Conservation (phyloP, 2,113 vertebrate genomes). For the Strigops habroptila region DNA sequence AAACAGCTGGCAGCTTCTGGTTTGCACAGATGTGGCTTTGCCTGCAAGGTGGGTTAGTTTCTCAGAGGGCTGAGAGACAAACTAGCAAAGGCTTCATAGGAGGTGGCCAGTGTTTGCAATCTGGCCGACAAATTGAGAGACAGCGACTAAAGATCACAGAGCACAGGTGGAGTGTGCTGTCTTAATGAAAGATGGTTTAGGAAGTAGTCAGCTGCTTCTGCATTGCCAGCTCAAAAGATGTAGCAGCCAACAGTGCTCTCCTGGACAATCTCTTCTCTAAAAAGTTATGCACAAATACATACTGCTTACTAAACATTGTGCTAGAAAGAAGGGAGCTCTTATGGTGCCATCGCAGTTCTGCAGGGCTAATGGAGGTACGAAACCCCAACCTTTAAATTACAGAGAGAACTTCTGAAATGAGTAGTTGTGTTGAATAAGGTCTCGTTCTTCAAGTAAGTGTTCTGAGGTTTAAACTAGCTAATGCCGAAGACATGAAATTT, state of each 20-base stretch:
- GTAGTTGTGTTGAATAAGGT: background rate
- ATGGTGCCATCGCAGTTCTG: background rate
- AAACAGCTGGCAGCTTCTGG: background rate
- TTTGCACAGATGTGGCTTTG: background rate
- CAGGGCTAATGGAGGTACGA: background rate
- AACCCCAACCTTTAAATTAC: background rate
- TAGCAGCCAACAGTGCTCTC: background rate
- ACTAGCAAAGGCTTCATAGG: background rate
- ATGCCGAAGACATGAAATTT: background rate
- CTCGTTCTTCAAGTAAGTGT: background rate
- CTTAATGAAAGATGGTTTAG: background rate
- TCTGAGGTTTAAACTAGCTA: background rate
- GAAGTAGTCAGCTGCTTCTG: background rate
- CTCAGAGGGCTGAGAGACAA: background rate
- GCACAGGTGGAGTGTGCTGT: background rate
- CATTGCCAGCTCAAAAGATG: background rate
- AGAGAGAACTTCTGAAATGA: background rate
- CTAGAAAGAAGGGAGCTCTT: background rate
- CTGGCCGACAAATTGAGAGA: background rate
- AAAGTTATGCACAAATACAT: background rate
- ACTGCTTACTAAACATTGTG: background rate
- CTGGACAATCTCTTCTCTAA: background rate
- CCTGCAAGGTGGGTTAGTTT: background rate
- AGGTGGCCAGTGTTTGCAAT: background rate
- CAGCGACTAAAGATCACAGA: background rate